Conservation (phyloP, 2,797 vertebrate genomes). For the Eospalax fontanierii region DNA sequence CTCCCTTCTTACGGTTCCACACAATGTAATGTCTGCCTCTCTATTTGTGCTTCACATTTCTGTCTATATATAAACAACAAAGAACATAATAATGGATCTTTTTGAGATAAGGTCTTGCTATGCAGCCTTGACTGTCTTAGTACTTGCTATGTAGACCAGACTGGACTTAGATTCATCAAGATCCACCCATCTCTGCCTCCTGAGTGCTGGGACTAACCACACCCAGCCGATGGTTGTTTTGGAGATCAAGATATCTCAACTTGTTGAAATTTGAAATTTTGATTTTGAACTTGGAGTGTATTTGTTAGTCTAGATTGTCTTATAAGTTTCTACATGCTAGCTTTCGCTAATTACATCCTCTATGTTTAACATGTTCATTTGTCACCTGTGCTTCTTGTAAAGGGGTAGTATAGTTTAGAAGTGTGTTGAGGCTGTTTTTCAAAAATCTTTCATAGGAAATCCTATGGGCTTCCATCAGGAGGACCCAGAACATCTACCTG, state of each 20-base stretch:
- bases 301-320: neutral
- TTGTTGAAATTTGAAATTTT: neutral
- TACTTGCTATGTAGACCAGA: neutral
- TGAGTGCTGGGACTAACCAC: neutral
- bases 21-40: fast-evolving
- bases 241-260: neutral
- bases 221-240: neutral
- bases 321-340: neutral
- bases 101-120: neutral
- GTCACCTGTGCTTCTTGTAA: neutral
- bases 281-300: neutral
- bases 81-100: too few relatives aligned
- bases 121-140: neutral
- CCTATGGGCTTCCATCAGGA: neutral
- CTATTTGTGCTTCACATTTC: neutral
- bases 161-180: neutral
- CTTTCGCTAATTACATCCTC: neutral
- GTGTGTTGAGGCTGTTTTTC: neutral
- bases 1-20: neutral
- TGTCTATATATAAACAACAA: neutral
- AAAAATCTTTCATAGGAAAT: neutral
- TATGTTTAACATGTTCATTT: neutral
- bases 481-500: neutral
- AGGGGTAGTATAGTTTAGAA: neutral
- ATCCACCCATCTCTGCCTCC: neutral